phyloP scores from a whole-genome alignment of 2,888 invertebrate species.

The Flabesymbios commensalis region DNA sequence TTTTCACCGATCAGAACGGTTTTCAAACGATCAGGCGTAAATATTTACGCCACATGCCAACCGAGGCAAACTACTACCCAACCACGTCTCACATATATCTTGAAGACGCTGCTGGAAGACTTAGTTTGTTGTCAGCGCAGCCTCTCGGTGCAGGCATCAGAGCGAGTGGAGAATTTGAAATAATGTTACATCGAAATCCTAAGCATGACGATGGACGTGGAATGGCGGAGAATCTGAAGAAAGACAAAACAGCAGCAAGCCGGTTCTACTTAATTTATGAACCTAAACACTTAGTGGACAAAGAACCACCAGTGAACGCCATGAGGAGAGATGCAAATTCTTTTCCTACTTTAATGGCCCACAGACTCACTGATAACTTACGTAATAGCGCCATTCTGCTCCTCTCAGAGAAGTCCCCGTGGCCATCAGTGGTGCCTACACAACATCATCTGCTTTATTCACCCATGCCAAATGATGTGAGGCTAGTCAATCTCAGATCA shows the following conservation, averaged over 20 bases:
- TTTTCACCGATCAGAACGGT: slow-evolving; percentile 58
- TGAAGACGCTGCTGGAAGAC: slow-evolving; percentile 43
- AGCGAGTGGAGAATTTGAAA: slow-evolving; percentile 49
- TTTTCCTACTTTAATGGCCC: slow-evolving; percentile 69
- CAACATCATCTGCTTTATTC: no score
- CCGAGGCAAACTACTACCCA: slow-evolving; percentile 58
- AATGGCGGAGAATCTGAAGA: slow-evolving; percentile 51
- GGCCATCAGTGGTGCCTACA: slow-evolving; percentile 17
- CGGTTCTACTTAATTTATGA: slow-evolving; percentile 28
- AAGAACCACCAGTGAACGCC: no score
- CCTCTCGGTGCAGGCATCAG: slow-evolving; percentile 53
- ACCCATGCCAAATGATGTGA: slow-evolving; percentile 63
- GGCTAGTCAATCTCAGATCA: slow-evolving; percentile 62
- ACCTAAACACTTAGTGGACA: no score
- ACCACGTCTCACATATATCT: slow-evolving; percentile 50
- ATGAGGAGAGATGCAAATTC: no score
- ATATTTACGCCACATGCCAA: slow-evolving; percentile 40
- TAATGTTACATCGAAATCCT: slow-evolving; percentile 57
- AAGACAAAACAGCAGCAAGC: slow-evolving; percentile 35
- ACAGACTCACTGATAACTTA: slow-evolving; percentile 68
- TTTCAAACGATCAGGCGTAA: slow-evolving; percentile 49
- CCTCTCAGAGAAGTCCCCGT: slow-evolving; percentile 56
- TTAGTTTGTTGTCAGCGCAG: slow-evolving; percentile 52
- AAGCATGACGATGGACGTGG: slow-evolving; percentile 54
- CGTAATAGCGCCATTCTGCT: slow-evolving; percentile 66